A percentile compares a stretch with the other conserved stretches of the same genome.
phyloP scores from a whole-genome alignment of 2,113 vertebrate genomes.

The Marmota monax region DNA sequence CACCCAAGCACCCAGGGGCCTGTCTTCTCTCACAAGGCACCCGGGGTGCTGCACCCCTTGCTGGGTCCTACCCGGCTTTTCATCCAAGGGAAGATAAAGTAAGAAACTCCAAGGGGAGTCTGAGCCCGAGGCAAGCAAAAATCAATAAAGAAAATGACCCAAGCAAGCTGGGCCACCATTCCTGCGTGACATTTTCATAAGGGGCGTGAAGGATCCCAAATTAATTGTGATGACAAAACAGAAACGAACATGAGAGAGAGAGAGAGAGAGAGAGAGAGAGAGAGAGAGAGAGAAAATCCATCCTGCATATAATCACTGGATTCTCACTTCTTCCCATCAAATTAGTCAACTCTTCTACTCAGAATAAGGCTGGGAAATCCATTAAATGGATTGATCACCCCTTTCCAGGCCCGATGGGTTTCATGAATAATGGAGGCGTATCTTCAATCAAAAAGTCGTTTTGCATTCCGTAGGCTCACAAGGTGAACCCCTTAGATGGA shows the following conservation, averaged over 20 bases:
- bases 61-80: not conserved
- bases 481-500: conserved; percentile 36
- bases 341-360: not conserved
- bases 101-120: not conserved
- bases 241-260: not conserved
- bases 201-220: not conserved
- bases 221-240: not conserved
- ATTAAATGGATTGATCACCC: conserved; percentile 18
- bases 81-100: not conserved
- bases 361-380: not conserved
- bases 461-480: conserved; percentile 16
- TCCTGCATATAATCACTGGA: not conserved
- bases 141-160: not conserved
- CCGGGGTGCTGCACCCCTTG: not conserved
- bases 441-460: not conserved
- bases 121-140: not conserved
- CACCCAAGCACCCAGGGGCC: not conserved
- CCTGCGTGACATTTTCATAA: not conserved
- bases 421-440: conserved; percentile 58
- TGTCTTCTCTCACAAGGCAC: not conserved
- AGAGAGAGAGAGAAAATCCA: not conserved
- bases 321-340: conserved; percentile 36
- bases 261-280: too few relatives aligned
- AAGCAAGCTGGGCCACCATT: not conserved
- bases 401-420: not conserved